Base-by-base conservation (phyloP, 2,113 vertebrate genomes). In the Saguinus midas region DNA sequence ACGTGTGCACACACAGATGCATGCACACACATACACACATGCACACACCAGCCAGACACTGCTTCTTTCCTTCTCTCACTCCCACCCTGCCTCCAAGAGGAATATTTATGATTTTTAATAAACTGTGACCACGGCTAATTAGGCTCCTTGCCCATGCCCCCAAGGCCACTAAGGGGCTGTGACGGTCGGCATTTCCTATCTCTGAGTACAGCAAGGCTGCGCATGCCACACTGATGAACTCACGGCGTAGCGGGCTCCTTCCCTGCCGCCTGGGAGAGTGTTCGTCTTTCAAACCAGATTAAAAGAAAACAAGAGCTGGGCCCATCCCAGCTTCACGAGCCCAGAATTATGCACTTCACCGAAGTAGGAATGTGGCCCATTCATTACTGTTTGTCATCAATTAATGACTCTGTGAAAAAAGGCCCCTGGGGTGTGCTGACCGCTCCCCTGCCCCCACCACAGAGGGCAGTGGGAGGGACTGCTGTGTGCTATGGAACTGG, bases 81-180 rank as follows among this genome's bases (percentile, higher is more conserved):
- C 50, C 83, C 87, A 27, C 92, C 57, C 37, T 70, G 84, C 40
- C 98, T 97, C 96, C 89, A 81, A 90, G 96, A 92, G 93, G 98
- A 97, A 97, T 98, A 98, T 99, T 99, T 99, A 98, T 98, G 97
- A 97, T 98, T 98, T 95, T 98, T 98, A 98, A 98, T 98, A 98
- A 98, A 98, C 97, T 90, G 96, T 94, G 96, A 97, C 72, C 97
- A 97, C 1, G 66, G 97, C 64, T 98, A 98, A 98, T 98, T 98
- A 98, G 97, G 96, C 97, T 76, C 90, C 57, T 91, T 95, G 84
- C 87, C 90, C 94, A 96, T 97, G 96, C 98, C 98, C 98, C 98
- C 79, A 3, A 91, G 87, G 82, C 14, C 79, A n/a, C 85, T 76
- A 72, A 91, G 93, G 76, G 94, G 87, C 87, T 7, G 58, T 45